Evolutionary conservation across 1,140 invertebrate genomes (phyloP).

Genomic region (Diorhabda carinulata): DNA sequence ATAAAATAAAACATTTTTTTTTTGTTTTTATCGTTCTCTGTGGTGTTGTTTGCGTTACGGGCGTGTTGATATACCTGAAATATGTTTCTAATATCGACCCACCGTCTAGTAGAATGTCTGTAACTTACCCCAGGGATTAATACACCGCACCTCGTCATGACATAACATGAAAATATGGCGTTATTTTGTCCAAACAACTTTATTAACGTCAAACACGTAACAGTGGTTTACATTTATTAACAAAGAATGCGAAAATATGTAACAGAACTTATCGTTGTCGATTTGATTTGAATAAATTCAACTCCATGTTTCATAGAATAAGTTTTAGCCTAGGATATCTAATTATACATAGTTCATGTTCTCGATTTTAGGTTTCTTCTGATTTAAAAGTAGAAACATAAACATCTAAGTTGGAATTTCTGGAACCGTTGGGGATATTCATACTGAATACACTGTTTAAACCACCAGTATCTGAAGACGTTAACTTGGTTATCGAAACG

Average conservation of each 20-base stretch:
- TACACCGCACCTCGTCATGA: slow-evolving; percentile 15
- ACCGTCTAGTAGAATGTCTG: slow-evolving; percentile 7
- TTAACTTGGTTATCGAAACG: no score
- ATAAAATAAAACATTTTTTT: slow-evolving; percentile 4
- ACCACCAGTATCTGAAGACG: no score
- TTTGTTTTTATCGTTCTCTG: slow-evolving; percentile 21
- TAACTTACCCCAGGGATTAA: slow-evolving; percentile 21
- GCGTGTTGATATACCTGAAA: slow-evolving; percentile 28
- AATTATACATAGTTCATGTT: no score
- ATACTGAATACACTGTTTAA: no score
- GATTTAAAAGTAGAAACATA: no score
- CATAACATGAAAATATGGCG: slow-evolving; percentile 9
- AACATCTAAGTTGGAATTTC: no score
- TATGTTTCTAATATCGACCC: slow-evolving; percentile 23
- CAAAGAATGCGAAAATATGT: background rate
- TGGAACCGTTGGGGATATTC: no score
- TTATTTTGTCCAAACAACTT: slow-evolving; percentile 2
- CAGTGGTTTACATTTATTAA: slow-evolving; percentile 1
- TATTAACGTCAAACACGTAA: slow-evolving; percentile 2
- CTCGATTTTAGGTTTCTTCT: no score
- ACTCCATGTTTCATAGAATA: no score
- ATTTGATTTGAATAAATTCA: no score
- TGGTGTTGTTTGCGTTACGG: slow-evolving; percentile 16
- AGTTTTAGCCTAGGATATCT: no score
- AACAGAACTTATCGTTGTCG: no score